Evolutionary conservation across 2,888 invertebrate species (phyloP).

Genomic region (Elaeidobius kamerunicus): DNA sequence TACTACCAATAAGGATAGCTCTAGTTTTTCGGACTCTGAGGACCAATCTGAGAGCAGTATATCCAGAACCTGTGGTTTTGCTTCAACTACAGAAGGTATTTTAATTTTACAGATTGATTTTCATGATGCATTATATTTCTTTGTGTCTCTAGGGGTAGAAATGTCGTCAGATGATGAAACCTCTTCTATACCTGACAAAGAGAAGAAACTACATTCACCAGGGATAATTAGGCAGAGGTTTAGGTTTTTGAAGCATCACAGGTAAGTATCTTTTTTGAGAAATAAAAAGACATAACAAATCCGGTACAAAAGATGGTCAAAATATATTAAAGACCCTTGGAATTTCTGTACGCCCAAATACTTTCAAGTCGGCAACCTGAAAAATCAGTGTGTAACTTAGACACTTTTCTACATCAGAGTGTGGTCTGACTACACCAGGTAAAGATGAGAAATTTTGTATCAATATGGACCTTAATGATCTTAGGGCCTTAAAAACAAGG

Average conservation of each 20-base stretch:
- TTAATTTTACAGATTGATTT: conserved; percentile 17
- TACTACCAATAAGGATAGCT: conserved; percentile 50
- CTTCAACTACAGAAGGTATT: conserved; percentile 48
- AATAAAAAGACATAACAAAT: too few species aligned
- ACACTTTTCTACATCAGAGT: too few species aligned
- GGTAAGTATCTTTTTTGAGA: conserved; percentile 4
- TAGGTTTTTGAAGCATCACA: conserved; percentile 35
- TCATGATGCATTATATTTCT: not conserved
- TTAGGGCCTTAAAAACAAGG: too few species aligned
- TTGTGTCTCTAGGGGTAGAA: conserved; percentile 45
- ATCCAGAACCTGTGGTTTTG: conserved; percentile 47
- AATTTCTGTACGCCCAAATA: too few species aligned
- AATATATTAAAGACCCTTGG: too few species aligned
- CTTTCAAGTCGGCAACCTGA: too few species aligned
- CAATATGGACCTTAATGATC: too few species aligned
- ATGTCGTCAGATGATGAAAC: conserved; percentile 52
- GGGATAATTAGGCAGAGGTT: conserved; percentile 39
- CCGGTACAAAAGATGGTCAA: too few species aligned
- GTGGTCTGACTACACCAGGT: too few species aligned
- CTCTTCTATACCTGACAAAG: conserved; percentile 43
- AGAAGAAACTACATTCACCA: conserved; percentile 34
- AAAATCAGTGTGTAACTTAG: too few species aligned
- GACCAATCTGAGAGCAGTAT: conserved; percentile 51
- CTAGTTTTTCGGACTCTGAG: conserved; percentile 64
- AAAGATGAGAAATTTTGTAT: too few species aligned